Evolutionary conservation across 2,113 vertebrate species (phyloP).

Genomic region (Oenanthe oenanthe): DNA sequence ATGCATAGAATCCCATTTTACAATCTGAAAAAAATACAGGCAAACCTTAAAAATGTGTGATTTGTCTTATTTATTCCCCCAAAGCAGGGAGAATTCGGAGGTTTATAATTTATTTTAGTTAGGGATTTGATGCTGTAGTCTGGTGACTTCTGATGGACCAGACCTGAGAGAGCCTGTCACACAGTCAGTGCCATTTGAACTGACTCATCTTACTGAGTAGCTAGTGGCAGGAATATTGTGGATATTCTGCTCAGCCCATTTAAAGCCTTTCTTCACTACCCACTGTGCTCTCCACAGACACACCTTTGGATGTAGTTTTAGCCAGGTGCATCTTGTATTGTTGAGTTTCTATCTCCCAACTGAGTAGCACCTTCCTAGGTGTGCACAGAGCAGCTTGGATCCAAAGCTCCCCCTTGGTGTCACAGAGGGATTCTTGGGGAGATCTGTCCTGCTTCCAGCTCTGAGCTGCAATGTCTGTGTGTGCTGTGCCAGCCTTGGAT

Average conservation of each 20-base stretch:
- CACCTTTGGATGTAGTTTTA: background rate
- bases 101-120: background rate
- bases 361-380: background rate
- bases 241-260: background rate
- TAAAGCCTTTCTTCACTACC: background rate
- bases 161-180: background rate
- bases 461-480: fast-evolving
- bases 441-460: background rate
- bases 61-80: background rate
- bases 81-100: background rate
- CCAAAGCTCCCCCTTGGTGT: background rate
- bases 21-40: background rate
- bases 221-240: background rate
- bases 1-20: background rate
- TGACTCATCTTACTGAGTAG: background rate
- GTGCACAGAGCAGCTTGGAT: background rate
- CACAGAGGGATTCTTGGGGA: background rate
- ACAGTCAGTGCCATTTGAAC: background rate
- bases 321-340: background rate
- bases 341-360: background rate
- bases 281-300: background rate
- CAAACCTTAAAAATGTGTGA: background rate
- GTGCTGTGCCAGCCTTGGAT: background rate
- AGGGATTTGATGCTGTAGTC: background rate
- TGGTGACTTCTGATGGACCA: background rate